A percentile compares a stretch with the other conserved stretches of the same genome.
Conservation (phyloP, 2,797 vertebrate species). For the Helicolenus hilgendorfi region DNA sequence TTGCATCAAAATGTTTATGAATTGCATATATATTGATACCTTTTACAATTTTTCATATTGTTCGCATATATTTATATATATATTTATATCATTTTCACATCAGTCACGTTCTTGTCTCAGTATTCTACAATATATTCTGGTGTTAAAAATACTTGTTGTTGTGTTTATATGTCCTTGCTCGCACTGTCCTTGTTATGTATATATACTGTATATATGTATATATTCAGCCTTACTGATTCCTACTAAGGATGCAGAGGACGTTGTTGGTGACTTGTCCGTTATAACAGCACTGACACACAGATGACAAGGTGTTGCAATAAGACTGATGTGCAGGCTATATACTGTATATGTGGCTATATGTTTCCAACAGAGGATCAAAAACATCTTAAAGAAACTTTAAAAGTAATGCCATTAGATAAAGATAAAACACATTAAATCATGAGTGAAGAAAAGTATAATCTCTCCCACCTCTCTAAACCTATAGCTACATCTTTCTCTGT, state of each 20-base stretch:
- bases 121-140: neutral
- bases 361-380: neutral
- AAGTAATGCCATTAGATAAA: neutral
- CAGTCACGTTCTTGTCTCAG: neutral
- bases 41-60: neutral
- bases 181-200: neutral
- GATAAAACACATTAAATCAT: neutral
- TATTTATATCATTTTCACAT: neutral
- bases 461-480: neutral
- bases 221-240: neutral
- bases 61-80: neutral
- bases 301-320: neutral
- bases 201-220: conserved; percentile 1
- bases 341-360: neutral
- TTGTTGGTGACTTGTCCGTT: conserved; percentile 7
- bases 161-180: neutral
- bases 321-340: neutral
- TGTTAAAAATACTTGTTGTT: neutral
- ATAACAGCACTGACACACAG: neutral
- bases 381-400: neutral
- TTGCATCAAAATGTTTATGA: neutral
- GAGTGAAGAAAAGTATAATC: neutral
- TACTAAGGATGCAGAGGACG: neutral
- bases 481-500: neutral
- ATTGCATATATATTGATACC: neutral